Evolutionary conservation across 1,140 invertebrate genomes (phyloP).

Genomic region (Diabrotica virgifera): DNA sequence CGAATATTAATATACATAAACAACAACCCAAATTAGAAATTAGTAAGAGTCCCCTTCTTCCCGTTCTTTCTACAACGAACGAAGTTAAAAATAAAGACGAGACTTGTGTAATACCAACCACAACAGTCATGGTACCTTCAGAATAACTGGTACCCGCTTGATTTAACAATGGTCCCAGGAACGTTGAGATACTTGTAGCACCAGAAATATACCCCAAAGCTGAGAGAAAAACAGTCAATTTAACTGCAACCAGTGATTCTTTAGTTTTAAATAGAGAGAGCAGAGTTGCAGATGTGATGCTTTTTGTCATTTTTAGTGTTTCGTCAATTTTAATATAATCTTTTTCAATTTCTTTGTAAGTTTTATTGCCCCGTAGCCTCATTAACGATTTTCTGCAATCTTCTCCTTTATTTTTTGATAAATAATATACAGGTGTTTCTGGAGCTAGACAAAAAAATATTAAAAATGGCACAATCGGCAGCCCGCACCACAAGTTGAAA

Average conservation of each 20-base stretch:
- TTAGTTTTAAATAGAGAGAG: slow-evolving; percentile 29
- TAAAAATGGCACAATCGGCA: slow-evolving; percentile 54
- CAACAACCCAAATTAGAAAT: slow-evolving; percentile 63
- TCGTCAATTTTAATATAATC: slow-evolving; percentile 21
- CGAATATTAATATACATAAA: slow-evolving; percentile 37
- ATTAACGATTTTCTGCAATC: slow-evolving; percentile 62
- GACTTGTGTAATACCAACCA: slow-evolving; percentile 78
- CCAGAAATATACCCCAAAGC: slow-evolving; percentile 82
- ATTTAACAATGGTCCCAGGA: slow-evolving; percentile 69
- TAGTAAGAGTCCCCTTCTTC: slow-evolving; percentile 67
- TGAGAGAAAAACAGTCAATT: slow-evolving; percentile 76
- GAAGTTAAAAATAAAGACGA: slow-evolving; percentile 65
- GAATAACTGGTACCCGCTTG: slow-evolving; percentile 57
- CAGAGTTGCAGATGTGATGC: slow-evolving; percentile 33
- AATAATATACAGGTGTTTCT: slow-evolving; percentile 72
- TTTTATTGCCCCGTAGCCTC: slow-evolving; percentile 56
- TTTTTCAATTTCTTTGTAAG: slow-evolving; percentile 47
- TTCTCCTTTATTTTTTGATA: slow-evolving; percentile 56
- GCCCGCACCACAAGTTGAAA: slow-evolving; percentile 51
- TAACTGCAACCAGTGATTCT: slow-evolving; percentile 62
- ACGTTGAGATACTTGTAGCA: slow-evolving; percentile 84
- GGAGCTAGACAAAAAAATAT: slow-evolving; percentile 56
- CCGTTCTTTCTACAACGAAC: slow-evolving; percentile 72
- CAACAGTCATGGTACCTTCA: slow-evolving; percentile 60
- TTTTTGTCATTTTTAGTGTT: slow-evolving; percentile 25